phyloP scores from a whole-genome alignment of 2,113 vertebrate genomes.

The Telmatochromis brichardi region DNA sequence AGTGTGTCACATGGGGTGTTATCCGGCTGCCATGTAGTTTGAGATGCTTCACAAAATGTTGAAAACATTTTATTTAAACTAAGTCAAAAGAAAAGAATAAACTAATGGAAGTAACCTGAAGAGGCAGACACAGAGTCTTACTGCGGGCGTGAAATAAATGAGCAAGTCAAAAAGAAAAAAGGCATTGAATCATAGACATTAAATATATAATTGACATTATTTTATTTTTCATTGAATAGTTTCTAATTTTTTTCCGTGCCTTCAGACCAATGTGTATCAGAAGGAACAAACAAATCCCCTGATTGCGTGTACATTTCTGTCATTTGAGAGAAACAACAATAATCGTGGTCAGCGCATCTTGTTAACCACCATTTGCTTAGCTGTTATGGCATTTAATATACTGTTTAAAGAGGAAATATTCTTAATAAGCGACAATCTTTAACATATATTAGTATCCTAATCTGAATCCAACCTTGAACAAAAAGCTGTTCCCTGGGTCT shows the following conservation, averaged over 20 bases:
- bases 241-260: slow-evolving; percentile 62
- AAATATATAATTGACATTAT: slow-evolving; percentile 59
- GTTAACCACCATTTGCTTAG: slow-evolving; percentile 59
- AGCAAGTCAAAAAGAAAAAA: background rate
- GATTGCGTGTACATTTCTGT: slow-evolving; percentile 67
- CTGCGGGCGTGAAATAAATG: background rate
- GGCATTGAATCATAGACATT: background rate
- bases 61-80: background rate
- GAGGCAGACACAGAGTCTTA: background rate
- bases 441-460: slow-evolving; percentile 70
- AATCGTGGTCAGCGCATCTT: slow-evolving; percentile 52
- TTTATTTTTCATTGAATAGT: slow-evolving; percentile 74
- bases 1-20: background rate
- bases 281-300: slow-evolving; percentile 69
- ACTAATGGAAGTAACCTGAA: background rate
- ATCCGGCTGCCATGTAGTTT: background rate
- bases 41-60: background rate
- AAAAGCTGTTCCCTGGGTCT: slow-evolving; percentile 61
- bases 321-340: slow-evolving; percentile 62
- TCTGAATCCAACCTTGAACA: slow-evolving; percentile 59
- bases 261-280: slow-evolving; percentile 70
- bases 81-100: background rate
- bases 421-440: slow-evolving; percentile 66
- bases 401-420: slow-evolving; percentile 67
- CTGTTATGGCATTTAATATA: slow-evolving; percentile 71